Evolutionary conservation across 35 echinoderm and acorn worm species (phyloP), one percentile per base, ranked within the genome.

Genomic region (Stichopus chloronotus): DNA sequence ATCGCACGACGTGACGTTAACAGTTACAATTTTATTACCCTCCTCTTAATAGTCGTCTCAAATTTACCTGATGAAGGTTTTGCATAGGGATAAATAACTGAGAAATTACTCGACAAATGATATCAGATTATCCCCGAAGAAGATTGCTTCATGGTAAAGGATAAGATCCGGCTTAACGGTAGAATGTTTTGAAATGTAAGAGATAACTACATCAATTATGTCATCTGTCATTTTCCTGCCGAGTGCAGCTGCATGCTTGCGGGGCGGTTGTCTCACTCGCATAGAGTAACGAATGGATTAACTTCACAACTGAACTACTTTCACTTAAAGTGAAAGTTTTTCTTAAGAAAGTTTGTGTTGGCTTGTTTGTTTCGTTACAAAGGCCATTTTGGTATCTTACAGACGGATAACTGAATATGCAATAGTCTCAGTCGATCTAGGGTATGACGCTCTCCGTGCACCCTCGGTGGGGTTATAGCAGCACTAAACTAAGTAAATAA

Each of bases 11-110:
- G 82, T 23, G 82, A 85, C 57, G 82, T 85, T 58, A 85, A 85
- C 82, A 58, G 82, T 85, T 85, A 85, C 82, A 85, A 85, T 58
- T 85, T 85, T 85, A 85, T 85, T 85, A 85, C 82, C 82, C 55
- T 85, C 57, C 55, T 53, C 57, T 85, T 85, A 85, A 85, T 85
- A 21, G 55, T 56, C 55, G 3, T 85, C 56, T 14, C 54, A 85
- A 58, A 85, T 85, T 85, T 85, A 85, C 16, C 22, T 58, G 55
- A 85, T 58, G 82, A 56, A 22, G 5, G 55, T 16, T 43, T 85
- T 85, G 55, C 55, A 58, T 59, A 85, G 82, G 82, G n/a, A 85
- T 58, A 85, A 85, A 85, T 85, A 85, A 23, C 82, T 6, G 82
- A 12, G 58, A 85, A 85, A 59, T 85, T 85, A 58, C 55, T 85